These are phyloP conservation scores for Mormyrus iriodes DNA, from an alignment of 2,113 vertebrate species.

Conservation along the genomic window DNA sequence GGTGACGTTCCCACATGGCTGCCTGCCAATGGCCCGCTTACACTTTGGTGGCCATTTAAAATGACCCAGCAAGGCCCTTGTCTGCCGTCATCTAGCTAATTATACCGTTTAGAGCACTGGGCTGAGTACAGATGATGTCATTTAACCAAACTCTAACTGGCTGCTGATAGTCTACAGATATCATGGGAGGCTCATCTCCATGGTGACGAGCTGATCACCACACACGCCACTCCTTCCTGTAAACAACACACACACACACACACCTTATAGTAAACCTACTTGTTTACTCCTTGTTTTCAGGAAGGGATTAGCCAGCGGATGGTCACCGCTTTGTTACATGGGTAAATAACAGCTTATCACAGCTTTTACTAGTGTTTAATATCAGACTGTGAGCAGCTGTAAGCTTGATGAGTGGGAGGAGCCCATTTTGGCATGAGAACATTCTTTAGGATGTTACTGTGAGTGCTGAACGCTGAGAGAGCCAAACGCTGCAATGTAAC, in stretches of 20 bases:
- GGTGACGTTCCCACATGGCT: slow-evolving; percentile 31
- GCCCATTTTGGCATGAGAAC: not conserved
- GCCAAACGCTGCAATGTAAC: not conserved
- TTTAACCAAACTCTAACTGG: slow-evolving; percentile 33
- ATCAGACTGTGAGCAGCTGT: not conserved
- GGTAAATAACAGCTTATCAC: not conserved
- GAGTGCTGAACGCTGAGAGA: not conserved
- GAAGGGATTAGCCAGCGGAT: not conserved
- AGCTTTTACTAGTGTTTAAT: not conserved
- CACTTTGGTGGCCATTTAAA: slow-evolving; percentile 24
- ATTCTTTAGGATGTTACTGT: not conserved
- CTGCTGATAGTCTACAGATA: not conserved
- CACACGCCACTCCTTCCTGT: not conserved
- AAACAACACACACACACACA: not conserved
- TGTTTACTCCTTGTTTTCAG: not conserved
- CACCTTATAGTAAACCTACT: not conserved
- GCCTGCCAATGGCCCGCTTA: slow-evolving; percentile 30
- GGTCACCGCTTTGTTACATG: not conserved
- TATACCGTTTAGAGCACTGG: slow-evolving; percentile 47
- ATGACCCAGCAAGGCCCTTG: slow-evolving; percentile 21
- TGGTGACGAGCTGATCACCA: not conserved
- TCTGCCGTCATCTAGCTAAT: slow-evolving; percentile 44
- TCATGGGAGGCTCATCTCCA: not conserved
- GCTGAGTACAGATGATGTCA: slow-evolving; percentile 41
- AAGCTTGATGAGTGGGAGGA: not conserved